phyloP scores from a whole-genome alignment of 2,797 vertebrate species.

The Saguinus oedipus region DNA sequence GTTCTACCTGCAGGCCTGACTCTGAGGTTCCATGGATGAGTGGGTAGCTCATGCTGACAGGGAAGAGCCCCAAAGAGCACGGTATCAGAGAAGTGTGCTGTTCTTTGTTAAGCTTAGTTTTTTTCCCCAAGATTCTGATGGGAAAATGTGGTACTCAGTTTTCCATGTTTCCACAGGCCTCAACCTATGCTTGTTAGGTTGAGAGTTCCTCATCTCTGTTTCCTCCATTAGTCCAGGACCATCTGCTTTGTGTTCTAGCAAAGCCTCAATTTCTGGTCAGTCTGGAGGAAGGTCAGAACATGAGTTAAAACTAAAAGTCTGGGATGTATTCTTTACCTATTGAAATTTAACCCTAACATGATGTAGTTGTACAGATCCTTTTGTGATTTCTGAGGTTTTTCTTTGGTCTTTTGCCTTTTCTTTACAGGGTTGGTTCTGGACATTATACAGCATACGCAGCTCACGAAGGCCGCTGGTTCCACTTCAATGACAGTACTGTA shows the following conservation, averaged over 20 bases:
- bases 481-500: slow-evolving; percentile 99
- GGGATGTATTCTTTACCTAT: neutral
- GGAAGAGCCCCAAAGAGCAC: neutral
- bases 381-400: neutral
- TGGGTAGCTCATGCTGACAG: neutral
- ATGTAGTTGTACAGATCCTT: neutral
- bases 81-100: neutral
- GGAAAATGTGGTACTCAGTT: neutral
- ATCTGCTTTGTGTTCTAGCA: neutral
- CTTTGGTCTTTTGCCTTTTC: neutral
- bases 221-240: neutral
- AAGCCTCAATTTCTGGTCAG: neutral
- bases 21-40: neutral
- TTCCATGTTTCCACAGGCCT: neutral
- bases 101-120: neutral
- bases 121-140: neutral
- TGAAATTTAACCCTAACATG: neutral
- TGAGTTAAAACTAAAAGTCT: neutral
- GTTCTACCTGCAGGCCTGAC: neutral
- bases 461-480: slow-evolving; percentile 96
- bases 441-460: slow-evolving; percentile 97
- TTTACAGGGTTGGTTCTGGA: slow-evolving; percentile 93
- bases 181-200: neutral
- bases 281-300: neutral
- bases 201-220: neutral